Evolutionary conservation across 1,140 invertebrate species (phyloP).

Genomic region (Sycophila sp.): DNA sequence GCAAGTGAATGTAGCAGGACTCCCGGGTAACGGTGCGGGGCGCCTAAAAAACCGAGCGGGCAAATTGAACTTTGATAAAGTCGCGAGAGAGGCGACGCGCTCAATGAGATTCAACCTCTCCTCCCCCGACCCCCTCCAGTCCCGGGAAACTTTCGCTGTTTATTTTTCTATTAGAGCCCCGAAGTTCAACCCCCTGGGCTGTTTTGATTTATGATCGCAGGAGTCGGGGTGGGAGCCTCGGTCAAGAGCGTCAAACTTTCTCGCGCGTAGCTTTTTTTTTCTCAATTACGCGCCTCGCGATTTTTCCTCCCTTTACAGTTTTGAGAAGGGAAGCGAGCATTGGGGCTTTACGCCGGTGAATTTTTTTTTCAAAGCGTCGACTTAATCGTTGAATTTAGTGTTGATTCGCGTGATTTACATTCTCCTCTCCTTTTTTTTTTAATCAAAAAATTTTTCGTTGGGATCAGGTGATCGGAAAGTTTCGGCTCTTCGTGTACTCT

Average conservation of each 20-base stretch:
- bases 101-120: not conserved
- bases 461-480: too few relatives aligned
- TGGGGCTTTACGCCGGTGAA: too few relatives aligned
- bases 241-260: constrained; percentile 27
- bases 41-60: constrained; percentile 11
- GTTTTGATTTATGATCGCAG: constrained; percentile 33
- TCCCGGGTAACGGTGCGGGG: not conserved
- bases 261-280: not conserved
- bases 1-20: too few relatives aligned
- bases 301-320: not conserved
- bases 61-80: constrained; percentile 38
- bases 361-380: too few relatives aligned
- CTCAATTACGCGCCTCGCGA: constrained; percentile 9
- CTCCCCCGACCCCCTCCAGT: not conserved
- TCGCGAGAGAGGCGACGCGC: constrained; percentile 22
- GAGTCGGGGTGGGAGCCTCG: not conserved
- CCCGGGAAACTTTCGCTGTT: constrained; percentile 49
- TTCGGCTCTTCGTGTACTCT: too few relatives aligned
- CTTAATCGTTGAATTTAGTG: too few relatives aligned
- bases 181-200: constrained; percentile 38
- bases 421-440: too few relatives aligned
- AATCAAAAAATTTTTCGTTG: too few relatives aligned
- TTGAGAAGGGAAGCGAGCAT: too few relatives aligned
- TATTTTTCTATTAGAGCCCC: constrained; percentile 56
- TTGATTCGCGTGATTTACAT: too few relatives aligned